Evolutionary conservation across 2,797 vertebrate species (phyloP).

Genomic region (Siniperca scherzeri): DNA sequence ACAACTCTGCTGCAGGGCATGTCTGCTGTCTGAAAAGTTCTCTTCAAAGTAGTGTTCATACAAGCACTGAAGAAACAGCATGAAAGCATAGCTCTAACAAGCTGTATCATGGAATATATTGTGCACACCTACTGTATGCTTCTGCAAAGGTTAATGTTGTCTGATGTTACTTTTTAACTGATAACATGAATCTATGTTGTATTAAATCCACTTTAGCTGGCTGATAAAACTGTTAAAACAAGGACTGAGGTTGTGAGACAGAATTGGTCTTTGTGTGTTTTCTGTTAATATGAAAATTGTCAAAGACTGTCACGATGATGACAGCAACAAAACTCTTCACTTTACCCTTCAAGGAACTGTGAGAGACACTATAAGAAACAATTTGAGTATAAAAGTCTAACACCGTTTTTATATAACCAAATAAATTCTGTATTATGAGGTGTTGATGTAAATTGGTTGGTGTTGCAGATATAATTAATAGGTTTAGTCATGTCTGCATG

Average conservation of each 20-base stretch:
- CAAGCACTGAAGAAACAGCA: background rate
- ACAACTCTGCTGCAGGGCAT: conserved; percentile 41
- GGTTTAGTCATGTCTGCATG: conserved; percentile 27
- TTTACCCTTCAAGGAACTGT: conserved; percentile 11
- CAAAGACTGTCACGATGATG: background rate
- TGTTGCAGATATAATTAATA: conserved; percentile 48
- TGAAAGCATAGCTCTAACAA: background rate
- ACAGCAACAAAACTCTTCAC: background rate
- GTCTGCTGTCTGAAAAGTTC: conserved; percentile 35
- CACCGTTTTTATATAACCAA: conserved; percentile 20
- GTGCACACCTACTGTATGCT: background rate
- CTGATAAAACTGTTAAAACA: background rate
- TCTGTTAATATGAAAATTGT: background rate
- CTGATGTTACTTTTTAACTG: background rate
- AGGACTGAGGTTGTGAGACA: background rate
- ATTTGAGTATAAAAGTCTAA: conserved; percentile 14
- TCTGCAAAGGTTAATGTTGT: background rate
- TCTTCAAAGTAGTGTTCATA: conserved; percentile 14
- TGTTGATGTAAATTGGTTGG: conserved; percentile 16
- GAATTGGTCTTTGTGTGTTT: background rate
- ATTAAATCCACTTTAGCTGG: background rate
- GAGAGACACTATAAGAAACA: conserved; percentile 6
- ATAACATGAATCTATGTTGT: background rate
- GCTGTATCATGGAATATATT: background rate
- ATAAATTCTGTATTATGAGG: conserved; percentile 28